phyloP scores from a whole-genome alignment of 1,140 invertebrate species.

The Phenacoccus solenopsis region DNA sequence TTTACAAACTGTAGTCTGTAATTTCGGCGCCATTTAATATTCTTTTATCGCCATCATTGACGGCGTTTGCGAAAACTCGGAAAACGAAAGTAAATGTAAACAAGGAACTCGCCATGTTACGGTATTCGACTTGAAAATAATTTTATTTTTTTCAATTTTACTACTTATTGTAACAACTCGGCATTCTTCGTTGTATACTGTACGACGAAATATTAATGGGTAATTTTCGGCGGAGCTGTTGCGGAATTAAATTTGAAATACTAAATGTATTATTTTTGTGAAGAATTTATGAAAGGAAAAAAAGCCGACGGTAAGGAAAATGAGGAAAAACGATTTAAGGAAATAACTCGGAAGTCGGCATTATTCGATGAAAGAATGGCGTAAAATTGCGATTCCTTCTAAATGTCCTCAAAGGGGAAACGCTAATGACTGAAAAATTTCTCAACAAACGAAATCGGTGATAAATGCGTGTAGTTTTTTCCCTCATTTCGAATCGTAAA shows the following conservation, averaged over 20 bases:
- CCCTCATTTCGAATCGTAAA: neutral
- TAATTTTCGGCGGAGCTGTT: no score
- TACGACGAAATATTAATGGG: no score
- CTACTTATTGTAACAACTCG: no score
- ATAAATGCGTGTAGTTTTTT: neutral
- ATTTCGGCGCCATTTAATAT: conserved; percentile 16
- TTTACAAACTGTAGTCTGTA: conserved; percentile 16
- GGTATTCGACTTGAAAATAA: conserved; percentile 5
- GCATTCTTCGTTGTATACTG: no score
- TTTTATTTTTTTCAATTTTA: conserved; percentile 12
- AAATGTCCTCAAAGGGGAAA: neutral
- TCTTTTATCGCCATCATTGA: conserved; percentile 9
- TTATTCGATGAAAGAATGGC: neutral
- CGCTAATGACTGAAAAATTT: neutral
- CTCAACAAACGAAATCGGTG: neutral
- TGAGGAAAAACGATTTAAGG: neutral
- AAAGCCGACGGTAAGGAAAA: neutral
- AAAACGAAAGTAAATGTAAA: neutral
- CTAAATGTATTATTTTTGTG: no score
- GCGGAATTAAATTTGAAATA: no score
- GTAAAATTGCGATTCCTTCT: neutral
- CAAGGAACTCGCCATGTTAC: neutral
- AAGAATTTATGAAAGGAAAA: no score
- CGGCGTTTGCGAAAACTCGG: neutral
- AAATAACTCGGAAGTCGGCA: neutral